These are phyloP conservation scores for Verasper variegatus DNA, from an alignment of 2,113 vertebrate genomes.

Conservation along the genomic window DNA sequence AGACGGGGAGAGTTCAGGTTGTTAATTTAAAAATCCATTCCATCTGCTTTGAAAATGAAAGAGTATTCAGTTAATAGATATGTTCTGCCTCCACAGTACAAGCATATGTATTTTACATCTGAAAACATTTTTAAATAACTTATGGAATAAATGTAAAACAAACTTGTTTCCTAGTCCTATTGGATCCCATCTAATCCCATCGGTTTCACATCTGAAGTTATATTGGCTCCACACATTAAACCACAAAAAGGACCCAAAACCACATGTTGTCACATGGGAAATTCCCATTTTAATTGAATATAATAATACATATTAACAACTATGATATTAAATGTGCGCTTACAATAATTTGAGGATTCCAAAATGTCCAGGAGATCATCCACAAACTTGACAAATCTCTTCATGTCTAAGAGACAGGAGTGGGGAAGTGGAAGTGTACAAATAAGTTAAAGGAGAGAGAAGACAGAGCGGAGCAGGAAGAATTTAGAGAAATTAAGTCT, in stretches of 20 bases:
- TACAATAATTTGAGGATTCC: not conserved
- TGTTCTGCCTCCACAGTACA: not conserved
- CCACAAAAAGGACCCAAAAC: too few relatives aligned
- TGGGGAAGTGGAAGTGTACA: not conserved
- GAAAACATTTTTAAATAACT: too few relatives aligned
- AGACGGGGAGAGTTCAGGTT: not conserved
- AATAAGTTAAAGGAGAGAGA: not conserved
- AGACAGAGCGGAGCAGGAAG: not conserved
- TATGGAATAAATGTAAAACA: too few relatives aligned
- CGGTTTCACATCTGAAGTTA: too few relatives aligned
- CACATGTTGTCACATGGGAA: too few relatives aligned
- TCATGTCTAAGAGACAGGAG: conserved; percentile 1
- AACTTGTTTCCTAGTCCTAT: too few relatives aligned
- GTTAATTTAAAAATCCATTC: not conserved
- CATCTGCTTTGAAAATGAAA: not conserved
- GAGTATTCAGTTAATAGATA: not conserved
- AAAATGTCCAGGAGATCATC: conserved; percentile 2
- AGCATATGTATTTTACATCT: too few relatives aligned
- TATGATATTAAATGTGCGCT: not conserved
- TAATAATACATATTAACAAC: too few relatives aligned
- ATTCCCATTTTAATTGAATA: too few relatives aligned
- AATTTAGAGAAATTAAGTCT: not conserved
- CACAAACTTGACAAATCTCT: not conserved
- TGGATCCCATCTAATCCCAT: too few relatives aligned
- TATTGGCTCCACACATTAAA: too few relatives aligned